Base-by-base conservation (phyloP, 2,113 vertebrate genomes). In the Vidua macroura region DNA sequence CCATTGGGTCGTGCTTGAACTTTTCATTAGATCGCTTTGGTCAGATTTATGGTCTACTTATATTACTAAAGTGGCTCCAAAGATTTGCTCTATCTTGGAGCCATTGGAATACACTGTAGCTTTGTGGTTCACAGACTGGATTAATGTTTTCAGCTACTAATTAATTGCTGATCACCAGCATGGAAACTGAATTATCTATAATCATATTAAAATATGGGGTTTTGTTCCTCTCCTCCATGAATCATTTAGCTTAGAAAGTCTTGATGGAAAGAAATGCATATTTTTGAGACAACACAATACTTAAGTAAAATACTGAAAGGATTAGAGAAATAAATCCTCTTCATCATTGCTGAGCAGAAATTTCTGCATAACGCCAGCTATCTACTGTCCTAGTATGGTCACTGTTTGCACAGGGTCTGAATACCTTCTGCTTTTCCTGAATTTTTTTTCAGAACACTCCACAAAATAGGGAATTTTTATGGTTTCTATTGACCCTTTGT, bases 141-240 rank as follows among this genome's bases (percentile, higher is more conserved):
- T 97, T 96, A 96, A 96, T 96, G 90, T 49, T 96, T 96, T 96
- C 92, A 96, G 91, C 89, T 88, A 84, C 92, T 96, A 96, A 97
- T 97, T 97, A 97, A 97, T 96, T 96, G 93, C 73, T 86, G 90
- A 96, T 96, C 92, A 88, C 83, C 80, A 94, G 76, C 92, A 95
- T 94, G 94, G 88, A 97, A 97, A 96, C 93, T 96, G 72, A 95
- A 96, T 97, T 96, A 96, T 72, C 95, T 90, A 74, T 97, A 97
- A 97, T 97, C 93, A 75, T 92, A 95, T 97, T 96, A 96, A 96
- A 96, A 95, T 90, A 95, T 62, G 83, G 53, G 86, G 59, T 70
- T 94, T 88, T 93, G 44, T 74, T 92, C 88, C 60, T 86, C n/a
- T 94, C 37, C 52, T 90, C 76, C 56, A 25, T 67, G 86, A 96